Evolutionary conservation across 2,888 invertebrate genomes (phyloP).

Genomic region (Carpatolechia fugitivella): DNA sequence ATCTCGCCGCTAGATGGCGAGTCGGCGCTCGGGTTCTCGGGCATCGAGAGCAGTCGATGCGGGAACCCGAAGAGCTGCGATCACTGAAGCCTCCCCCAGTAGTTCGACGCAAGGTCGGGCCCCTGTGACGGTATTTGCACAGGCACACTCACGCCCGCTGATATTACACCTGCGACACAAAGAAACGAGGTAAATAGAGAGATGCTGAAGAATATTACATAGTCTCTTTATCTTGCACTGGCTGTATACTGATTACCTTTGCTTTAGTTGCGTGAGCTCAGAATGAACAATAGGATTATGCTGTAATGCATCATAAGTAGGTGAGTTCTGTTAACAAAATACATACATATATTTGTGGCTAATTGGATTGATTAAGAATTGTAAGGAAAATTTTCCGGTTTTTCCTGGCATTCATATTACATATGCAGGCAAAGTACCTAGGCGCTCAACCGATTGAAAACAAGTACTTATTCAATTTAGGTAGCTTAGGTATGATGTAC

Average conservation of each 20-base stretch:
- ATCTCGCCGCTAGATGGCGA: conserved; percentile 71
- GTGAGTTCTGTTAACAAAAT: too few species aligned
- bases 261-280: not conserved
- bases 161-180: conserved; percentile 88
- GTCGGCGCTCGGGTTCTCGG: conserved; percentile 79
- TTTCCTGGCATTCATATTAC: too few species aligned
- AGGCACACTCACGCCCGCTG: conserved; percentile 94
- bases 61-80: conserved; percentile 94
- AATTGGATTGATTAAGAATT: not conserved
- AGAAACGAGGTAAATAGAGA: conserved; percentile 20
- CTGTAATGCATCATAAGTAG: not conserved
- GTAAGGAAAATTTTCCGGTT: too few species aligned
- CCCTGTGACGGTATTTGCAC: conserved; percentile 94
- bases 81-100: conserved; percentile 96
- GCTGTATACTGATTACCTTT: conserved; percentile 6
- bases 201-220: conserved; percentile 13
- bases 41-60: conserved; percentile 84
- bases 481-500: too few species aligned
- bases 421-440: too few species aligned
- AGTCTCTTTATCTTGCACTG: not conserved
- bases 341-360: not conserved
- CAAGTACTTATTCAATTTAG: too few species aligned
- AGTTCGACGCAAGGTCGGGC: conserved; percentile 88
- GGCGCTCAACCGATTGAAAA: too few species aligned
- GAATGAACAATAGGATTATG: conserved; percentile 5